Evolutionary conservation across 2,113 vertebrate species (phyloP).

Genomic region (Empidonax alnorum): DNA sequence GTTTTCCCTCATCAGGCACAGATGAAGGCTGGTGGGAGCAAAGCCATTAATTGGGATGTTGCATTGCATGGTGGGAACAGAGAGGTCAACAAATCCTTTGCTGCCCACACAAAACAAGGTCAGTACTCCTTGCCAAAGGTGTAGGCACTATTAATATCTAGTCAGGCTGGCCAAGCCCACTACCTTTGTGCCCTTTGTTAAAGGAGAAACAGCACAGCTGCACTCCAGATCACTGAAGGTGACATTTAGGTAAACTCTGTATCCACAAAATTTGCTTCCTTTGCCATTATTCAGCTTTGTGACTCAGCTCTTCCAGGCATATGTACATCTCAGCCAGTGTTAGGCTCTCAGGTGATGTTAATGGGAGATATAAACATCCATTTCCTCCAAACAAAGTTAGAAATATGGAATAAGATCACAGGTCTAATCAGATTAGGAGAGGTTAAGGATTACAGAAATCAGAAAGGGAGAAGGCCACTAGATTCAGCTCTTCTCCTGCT

Average conservation of each 20-base stretch:
- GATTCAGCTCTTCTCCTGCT: neutral
- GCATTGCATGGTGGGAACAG: rapidly evolving
- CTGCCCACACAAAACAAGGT: neutral
- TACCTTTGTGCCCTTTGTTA: neutral
- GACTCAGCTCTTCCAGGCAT: neutral
- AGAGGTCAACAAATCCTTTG: neutral
- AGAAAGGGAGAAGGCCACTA: neutral
- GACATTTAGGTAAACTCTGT: neutral
- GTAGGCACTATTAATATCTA: neutral
- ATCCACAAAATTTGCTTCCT: neutral
- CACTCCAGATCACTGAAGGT: neutral
- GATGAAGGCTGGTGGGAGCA: neutral
- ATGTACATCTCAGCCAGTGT: neutral
- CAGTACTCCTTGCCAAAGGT: neutral
- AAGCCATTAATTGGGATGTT: neutral
- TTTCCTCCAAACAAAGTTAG: neutral
- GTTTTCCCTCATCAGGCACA: rapidly evolving
- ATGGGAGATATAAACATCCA: rapidly evolving
- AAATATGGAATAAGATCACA: neutral
- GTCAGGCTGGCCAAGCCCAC: neutral
- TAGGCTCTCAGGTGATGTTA: neutral
- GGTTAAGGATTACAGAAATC: neutral
- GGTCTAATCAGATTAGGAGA: neutral
- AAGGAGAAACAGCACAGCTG: neutral
- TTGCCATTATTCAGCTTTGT: neutral